Percentiles rank a stretch among this genome's conserved stretches.
Evolutionary conservation across 2,797 vertebrate species (phyloP).

Genomic region (Epinephelus coioides): DNA sequence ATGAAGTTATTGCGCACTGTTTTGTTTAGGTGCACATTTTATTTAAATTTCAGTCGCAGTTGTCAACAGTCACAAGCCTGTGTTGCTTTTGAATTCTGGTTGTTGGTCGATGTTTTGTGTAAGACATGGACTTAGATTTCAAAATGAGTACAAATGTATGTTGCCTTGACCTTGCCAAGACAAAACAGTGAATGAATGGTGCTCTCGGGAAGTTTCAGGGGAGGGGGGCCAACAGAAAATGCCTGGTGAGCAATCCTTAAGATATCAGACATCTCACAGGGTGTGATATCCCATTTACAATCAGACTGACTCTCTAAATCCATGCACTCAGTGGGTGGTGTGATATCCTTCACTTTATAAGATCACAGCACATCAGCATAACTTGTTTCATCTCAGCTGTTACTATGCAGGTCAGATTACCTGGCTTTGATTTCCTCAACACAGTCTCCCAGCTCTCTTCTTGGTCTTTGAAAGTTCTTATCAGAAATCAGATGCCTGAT

Average conservation of each 20-base stretch:
- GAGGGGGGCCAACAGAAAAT: neutral
- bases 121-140: no score
- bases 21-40: no score
- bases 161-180: neutral
- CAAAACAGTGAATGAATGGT: neutral
- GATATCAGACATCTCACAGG: constrained; percentile 19
- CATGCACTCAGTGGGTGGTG: constrained; percentile 17
- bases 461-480: constrained; percentile 41
- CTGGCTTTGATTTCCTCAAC: constrained; percentile 60
- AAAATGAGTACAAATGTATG: no score
- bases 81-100: no score
- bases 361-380: constrained; percentile 38
- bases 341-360: constrained; percentile 32
- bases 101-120: no score
- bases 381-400: constrained; percentile 48
- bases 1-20: no score
- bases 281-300: constrained; percentile 24
- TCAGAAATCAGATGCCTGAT: constrained; percentile 55
- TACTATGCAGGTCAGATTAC: constrained; percentile 45
- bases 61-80: no score
- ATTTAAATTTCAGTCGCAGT: no score
- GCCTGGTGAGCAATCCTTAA: constrained; percentile 4
- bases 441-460: constrained; percentile 27
- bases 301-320: constrained; percentile 40
- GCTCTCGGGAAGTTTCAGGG: neutral